Base-by-base conservation (phyloP, 2,888 invertebrate species). In the Camptogramma bilineatum region DNA sequence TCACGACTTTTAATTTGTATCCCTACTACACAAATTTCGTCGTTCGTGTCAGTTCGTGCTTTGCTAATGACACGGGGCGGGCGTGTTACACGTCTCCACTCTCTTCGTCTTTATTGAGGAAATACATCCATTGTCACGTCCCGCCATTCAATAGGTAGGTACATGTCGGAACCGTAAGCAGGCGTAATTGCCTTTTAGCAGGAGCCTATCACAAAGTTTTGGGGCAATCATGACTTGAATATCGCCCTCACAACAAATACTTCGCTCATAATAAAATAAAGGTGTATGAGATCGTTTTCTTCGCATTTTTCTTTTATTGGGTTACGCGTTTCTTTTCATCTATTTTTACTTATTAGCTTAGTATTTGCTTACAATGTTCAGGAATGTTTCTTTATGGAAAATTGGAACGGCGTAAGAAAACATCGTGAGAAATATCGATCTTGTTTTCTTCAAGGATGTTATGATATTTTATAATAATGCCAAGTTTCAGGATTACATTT, bases 131-230 rank as follows among this genome's bases (percentile, higher is more conserved):
- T 19, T 46, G 62, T 55, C 65, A 69, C 62, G 61, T 50, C 47
- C 44, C 24, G 42, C 39, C 55, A 61, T 64, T 65, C 55, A 59
- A 44, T 52, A 39, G 31, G 34, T 34, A 66, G 10, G 34, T 39
- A 66, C 69, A 64, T 65, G 68, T 68, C 62, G 68, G 55, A 67
- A 71, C 65, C 69, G 68, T 63, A 66, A 68, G 69, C 55, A 57
- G 44, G 18, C 69, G 64, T 70, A 75, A 79, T 78, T 75, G 69
- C 72, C 73, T 75, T 73, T 71, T 73, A 71, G 64, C 61, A 66
- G 63, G 59, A 52, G 66, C 62, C 66, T 80, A 80, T 76, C 75
- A 73, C 75, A 75, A 81, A 80, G 78, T 82, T 82, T 73, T 60
- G 67, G 69, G 58, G 69, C 74, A 74, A 71, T 76, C 71, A 70